Base-by-base conservation (phyloP, 2,888 invertebrate genomes). In the Hymenopus coronatus region DNA sequence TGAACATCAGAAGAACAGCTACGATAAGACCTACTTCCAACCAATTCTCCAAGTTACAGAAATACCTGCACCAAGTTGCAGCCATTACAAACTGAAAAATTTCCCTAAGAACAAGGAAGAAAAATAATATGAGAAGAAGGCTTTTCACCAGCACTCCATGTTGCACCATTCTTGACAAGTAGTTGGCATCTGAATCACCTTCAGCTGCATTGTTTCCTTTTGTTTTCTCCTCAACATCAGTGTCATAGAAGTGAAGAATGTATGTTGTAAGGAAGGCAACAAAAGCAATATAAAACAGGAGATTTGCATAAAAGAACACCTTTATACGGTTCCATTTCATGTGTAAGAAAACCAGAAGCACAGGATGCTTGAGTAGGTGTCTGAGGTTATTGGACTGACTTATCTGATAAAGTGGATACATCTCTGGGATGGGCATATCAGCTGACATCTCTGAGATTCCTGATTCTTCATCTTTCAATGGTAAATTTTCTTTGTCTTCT, bases 291-390 rank as follows among this genome's bases (percentile, higher is more conserved):
- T 97, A 97, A 91, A 97, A 95, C 3, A 95, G 93, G 54, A 97
- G 95, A 92, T 97, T 97, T 2, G 83, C n/a, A n/a, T 87, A 87
- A 28, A 87, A 89, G 28, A 89, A 30, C 2, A 83, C n/a, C 20
- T 83, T 30, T 20, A 97, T 96, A 90, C 96, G 94, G 92, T 96
- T 96, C 97, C 97, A 97, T 92, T 97, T 97, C 89, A 97, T 94
- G 91, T 96, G 96, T 8, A 97, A 93, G 91, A 97, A 97, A 91
- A 97, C 97, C 0, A 96, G 96, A 84, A 97, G 95, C 0, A 97
- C 94, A 0, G 97, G 97, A 93, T 97, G 97, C 91, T 96, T 96
- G 27, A 97, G 93, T 81, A 97, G 93, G 90, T 96, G 95, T 40
- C 95, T 95, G 89, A 97, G 93, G 89, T 96, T 96, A 90, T 95